Evolutionary conservation across 1,140 invertebrate genomes (phyloP), one percentile per base, ranked within the genome.

Genomic region (Melipona quadrifasciata): DNA sequence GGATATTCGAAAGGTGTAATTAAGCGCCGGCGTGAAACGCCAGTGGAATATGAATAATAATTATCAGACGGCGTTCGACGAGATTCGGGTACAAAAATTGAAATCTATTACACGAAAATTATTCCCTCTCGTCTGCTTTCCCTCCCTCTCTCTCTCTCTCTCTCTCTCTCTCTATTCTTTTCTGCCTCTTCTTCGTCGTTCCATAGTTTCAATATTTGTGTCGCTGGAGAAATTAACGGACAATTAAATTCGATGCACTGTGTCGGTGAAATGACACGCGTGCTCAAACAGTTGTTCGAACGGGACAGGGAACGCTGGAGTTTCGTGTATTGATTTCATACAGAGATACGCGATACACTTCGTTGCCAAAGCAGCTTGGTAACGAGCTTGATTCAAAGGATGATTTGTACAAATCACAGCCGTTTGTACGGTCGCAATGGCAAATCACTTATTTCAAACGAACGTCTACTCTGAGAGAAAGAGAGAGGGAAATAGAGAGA

Each of bases 251-350:
- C 73, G 64, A 61, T 39, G 39, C 16, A 53, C 12, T 12, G 39
- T 19, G 6, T 16, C 27, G 57, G 10, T 55, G 27, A 14, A 80
- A 65, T 73, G 58, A 80, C 47, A 73, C n/a, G 39, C 34, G 24
- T 21, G n/a, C 12, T 19, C 51, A 19, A 21, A n/a, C 72, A 12
- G 34, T 58, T 75, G 72, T 82, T 85, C 47, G 39, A 39, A 78
- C 55, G 47, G 47, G 17, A 53, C 72, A 61, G 34, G 53, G 74
- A n/a, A 81, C 24, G 78, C 19, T 21, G 16, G 31, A 6, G 76
- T 68, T 67, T 81, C 34, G 68, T 67, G 80, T 85, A 82, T 89
- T 72, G 87, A 88, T 89, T 88, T 80, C 70, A 47, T 84, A 10
- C 47, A 19, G 58, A 74, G 77, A 80, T 17, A 53, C 16, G 17